phyloP scores from a whole-genome alignment of 1,140 invertebrate genomes.

The Drosophila watanabei region DNA sequence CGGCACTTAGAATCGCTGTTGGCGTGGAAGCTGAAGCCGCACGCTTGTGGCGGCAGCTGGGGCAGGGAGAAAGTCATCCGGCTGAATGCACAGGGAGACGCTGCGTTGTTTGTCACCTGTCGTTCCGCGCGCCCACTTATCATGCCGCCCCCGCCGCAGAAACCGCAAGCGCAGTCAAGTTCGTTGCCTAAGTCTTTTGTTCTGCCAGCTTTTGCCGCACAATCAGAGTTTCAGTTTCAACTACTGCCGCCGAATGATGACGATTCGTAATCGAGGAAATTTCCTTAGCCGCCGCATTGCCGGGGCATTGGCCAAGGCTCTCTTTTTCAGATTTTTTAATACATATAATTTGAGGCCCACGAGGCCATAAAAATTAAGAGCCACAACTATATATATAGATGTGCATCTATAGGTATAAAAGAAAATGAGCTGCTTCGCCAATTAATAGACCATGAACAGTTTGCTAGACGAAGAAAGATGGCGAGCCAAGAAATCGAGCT shows the following conservation, averaged over 20 bases:
- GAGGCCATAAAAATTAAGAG: conserved; percentile 42
- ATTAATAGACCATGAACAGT: conserved; percentile 79
- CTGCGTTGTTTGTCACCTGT: conserved; percentile 24
- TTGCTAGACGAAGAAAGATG: conserved; percentile 57
- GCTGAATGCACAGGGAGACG: conserved; percentile 43
- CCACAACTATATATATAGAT: conserved; percentile 17
- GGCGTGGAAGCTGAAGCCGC: not conserved
- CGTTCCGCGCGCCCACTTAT: conserved; percentile 4
- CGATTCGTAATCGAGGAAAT: conserved; percentile 22
- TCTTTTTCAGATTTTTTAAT: conserved; percentile 14
- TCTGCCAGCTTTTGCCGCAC: conserved; percentile 28
- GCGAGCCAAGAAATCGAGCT: conserved; percentile 42
- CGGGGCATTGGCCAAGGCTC: conserved; percentile 23
- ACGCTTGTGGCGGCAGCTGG: conserved; percentile 2
- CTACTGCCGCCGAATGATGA: not conserved
- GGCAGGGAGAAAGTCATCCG: conserved; percentile 62
- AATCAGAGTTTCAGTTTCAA: conserved; percentile 33
- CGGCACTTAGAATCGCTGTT: conserved; percentile 67
- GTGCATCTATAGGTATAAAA: conserved; percentile 46
- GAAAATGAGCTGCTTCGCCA: conserved; percentile 58
- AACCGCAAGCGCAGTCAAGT: conserved; percentile 79
- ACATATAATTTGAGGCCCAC: conserved; percentile 23
- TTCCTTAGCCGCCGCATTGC: conserved; percentile 1
- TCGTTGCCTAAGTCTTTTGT: conserved; percentile 81
- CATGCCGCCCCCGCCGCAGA: conserved; percentile 16